phyloP scores from a whole-genome alignment of 2,797 vertebrate genomes.

The Leuciscus waleckii region DNA sequence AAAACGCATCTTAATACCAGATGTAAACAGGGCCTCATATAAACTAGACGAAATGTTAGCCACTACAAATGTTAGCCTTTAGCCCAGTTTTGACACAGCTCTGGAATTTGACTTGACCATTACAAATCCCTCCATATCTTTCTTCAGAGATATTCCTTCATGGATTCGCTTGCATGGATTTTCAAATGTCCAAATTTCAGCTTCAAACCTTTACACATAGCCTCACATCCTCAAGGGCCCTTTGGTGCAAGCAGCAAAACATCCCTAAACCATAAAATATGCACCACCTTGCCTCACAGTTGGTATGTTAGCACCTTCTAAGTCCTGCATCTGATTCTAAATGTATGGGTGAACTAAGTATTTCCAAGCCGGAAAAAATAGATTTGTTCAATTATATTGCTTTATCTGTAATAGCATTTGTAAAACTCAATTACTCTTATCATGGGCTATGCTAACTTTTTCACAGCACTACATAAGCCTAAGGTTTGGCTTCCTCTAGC shows the following conservation, averaged over 20 bases:
- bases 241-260: neutral
- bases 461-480: neutral
- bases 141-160: neutral
- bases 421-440: no score
- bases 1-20: no score
- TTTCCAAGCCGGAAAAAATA: neutral
- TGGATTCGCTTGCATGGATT: neutral
- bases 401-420: neutral
- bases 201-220: neutral
- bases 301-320: neutral
- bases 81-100: neutral
- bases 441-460: neutral
- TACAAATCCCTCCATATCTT: neutral
- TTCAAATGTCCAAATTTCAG: neutral
- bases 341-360: neutral
- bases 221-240: neutral
- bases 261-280: neutral
- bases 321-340: neutral
- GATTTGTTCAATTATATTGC: neutral
- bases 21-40: no score
- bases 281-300: neutral
- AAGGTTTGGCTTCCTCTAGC: neutral
- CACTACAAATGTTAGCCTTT: neutral
- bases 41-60: neutral
- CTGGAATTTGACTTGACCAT: neutral